phyloP scores from a whole-genome alignment of 2,113 vertebrate species.

The Cottus gobio region DNA sequence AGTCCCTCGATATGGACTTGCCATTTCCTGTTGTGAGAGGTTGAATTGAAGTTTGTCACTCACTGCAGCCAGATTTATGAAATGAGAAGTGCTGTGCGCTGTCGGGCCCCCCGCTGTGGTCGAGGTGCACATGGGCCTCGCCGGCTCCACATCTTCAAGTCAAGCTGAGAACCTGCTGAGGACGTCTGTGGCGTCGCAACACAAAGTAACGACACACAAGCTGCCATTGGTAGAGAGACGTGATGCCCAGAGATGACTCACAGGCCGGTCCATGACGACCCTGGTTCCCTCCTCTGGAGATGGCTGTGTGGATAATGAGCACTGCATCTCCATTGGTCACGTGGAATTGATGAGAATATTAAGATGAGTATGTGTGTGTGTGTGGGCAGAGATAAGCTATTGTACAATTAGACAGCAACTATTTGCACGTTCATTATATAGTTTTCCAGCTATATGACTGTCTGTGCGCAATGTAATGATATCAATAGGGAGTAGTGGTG shows the following conservation, averaged over 20 bases:
- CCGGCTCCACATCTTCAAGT: slow-evolving; percentile 16
- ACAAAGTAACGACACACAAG: background rate
- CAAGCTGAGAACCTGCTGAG: background rate
- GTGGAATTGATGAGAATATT: slow-evolving; percentile 8
- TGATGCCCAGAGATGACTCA: background rate
- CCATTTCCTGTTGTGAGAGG: slow-evolving; percentile 29
- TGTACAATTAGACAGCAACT: slow-evolving; percentile 12
- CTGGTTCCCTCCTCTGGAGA: slow-evolving; percentile 6
- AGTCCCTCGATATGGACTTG: slow-evolving; percentile 7
- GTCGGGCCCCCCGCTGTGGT: background rate
- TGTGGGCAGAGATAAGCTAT: background rate
- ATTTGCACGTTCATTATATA: slow-evolving; percentile 24
- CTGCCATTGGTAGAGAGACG: background rate
- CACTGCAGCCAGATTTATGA: slow-evolving; percentile 7
- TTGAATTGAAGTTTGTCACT: slow-evolving; percentile 28
- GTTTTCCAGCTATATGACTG: background rate
- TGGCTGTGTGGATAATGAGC: slow-evolving; percentile 30
- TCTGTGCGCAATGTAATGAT: background rate
- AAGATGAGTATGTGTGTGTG: slow-evolving; percentile 1
- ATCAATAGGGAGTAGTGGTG: slow-evolving; percentile 12
- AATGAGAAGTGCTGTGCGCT: background rate
- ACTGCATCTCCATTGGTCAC: slow-evolving; percentile 19
- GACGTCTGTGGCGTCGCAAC: background rate
- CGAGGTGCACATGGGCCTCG: background rate
- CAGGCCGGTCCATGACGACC: background rate